These are phyloP conservation scores for Champsocephalus gunnari DNA, from an alignment of 2,797 vertebrate species.

Conservation along the genomic window DNA sequence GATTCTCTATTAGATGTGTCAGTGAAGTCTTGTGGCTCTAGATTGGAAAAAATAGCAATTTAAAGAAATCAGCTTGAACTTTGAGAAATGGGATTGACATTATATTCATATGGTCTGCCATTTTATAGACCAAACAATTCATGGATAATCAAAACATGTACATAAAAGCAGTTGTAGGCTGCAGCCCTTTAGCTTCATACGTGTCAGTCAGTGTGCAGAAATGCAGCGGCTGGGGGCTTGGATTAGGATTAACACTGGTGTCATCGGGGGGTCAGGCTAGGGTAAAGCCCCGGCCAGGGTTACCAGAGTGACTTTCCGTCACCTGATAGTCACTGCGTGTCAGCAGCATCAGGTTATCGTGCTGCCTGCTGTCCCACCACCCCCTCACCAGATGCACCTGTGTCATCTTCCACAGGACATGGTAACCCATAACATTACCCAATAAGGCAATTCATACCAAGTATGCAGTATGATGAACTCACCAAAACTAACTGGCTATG, in stretches of 20 bases:
- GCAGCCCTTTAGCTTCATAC: neutral
- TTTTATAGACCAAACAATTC: too few relatives aligned
- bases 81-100: too few relatives aligned
- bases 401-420: conserved; percentile 10
- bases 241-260: conserved; percentile 35
- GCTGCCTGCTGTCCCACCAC: conserved; percentile 29
- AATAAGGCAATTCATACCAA: neutral
- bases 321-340: conserved; percentile 45
- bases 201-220: conserved; percentile 4
- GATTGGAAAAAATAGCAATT: too few relatives aligned
- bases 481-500: neutral
- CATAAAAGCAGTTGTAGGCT: too few relatives aligned
- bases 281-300: conserved; percentile 46
- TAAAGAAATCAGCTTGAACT: too few relatives aligned
- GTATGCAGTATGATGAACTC: neutral
- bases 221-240: conserved; percentile 6
- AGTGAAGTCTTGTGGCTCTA: too few relatives aligned
- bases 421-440: neutral
- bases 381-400: conserved; percentile 37
- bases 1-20: too few relatives aligned
- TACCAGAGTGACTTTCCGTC: conserved; percentile 35
- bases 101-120: too few relatives aligned
- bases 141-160: too few relatives aligned
- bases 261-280: conserved; percentile 24
- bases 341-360: conserved; percentile 45